Conservation (phyloP, 1,140 invertebrate genomes). For the Lucilia sericata region DNA sequence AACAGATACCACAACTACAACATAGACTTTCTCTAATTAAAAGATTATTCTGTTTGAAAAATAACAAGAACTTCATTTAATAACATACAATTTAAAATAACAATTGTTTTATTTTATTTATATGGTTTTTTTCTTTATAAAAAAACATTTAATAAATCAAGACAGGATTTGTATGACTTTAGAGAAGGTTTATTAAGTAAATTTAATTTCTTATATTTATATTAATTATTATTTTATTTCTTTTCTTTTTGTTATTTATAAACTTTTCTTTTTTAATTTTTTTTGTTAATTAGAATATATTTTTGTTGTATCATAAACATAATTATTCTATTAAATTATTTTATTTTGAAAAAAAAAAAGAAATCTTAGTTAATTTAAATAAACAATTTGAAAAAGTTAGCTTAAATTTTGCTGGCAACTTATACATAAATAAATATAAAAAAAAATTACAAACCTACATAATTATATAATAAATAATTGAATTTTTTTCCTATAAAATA, state of each 20-base stretch:
- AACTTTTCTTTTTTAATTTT: not conserved
- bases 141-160: not conserved
- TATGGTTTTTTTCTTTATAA: not conserved
- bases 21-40: not conserved
- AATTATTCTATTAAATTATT: not conserved
- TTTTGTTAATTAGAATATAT: constrained; percentile 7
- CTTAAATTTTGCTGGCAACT: not conserved
- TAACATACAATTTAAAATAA: not conserved
- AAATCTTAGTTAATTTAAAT: not conserved
- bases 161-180: not conserved
- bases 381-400: too few relatives aligned
- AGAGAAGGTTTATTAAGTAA: not conserved
- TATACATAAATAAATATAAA: not conserved
- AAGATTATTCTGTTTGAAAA: not conserved
- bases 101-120: not conserved
- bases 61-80: not conserved
- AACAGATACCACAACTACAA: not conserved
- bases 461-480: too few relatives aligned
- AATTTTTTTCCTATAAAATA: not conserved
- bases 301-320: not conserved
- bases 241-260: not conserved
- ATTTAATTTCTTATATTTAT: not conserved
- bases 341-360: not conserved
- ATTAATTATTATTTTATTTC: not conserved
- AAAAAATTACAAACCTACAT: too few relatives aligned